A percentile compares a stretch with the other conserved stretches of the same genome.
These are phyloP conservation scores for Pararge aegeria DNA, from an alignment of 1,140 invertebrate species.

Conservation along the genomic window DNA sequence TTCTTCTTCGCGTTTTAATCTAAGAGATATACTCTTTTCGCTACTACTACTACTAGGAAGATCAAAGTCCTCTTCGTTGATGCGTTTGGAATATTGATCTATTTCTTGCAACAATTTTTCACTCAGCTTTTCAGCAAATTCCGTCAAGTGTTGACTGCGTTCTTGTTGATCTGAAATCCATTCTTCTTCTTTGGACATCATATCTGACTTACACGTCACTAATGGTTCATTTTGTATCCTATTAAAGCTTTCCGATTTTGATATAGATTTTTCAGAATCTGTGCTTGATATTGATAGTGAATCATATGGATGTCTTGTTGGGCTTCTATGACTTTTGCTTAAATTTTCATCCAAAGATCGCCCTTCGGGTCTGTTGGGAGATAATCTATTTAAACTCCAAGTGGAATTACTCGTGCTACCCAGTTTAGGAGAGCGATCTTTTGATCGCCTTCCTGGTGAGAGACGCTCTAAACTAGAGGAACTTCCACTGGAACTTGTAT, in stretches of 20 bases:
- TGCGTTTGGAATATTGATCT: constrained; percentile 83
- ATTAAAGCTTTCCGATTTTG: constrained; percentile 78
- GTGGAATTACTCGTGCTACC: constrained; percentile 77
- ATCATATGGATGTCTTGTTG: constrained; percentile 73
- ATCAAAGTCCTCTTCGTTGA: constrained; percentile 78
- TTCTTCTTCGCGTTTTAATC: constrained; percentile 68
- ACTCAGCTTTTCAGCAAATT: constrained; percentile 88
- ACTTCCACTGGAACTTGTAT: constrained; percentile 77
- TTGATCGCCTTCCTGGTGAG: constrained; percentile 74
- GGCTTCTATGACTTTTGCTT: constrained; percentile 69
- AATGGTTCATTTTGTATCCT: constrained; percentile 74
- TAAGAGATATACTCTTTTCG: constrained; percentile 69
- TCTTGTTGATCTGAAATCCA: constrained; percentile 82
- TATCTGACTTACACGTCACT: constrained; percentile 76
- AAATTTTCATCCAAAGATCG: constrained; percentile 73
- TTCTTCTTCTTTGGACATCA: constrained; percentile 75
- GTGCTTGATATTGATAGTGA: constrained; percentile 76
- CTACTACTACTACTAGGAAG: constrained; percentile 73
- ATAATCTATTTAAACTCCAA: constrained; percentile 76
- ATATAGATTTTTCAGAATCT: constrained; percentile 77
- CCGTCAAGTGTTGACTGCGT: constrained; percentile 84
- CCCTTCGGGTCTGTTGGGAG: constrained; percentile 74
- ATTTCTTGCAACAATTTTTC: constrained; percentile 88
- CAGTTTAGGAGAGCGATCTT: constrained; percentile 76
- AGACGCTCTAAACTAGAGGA: constrained; percentile 76